phyloP scores from a whole-genome alignment of 2,113 vertebrate species.

The Merops nubicus region DNA sequence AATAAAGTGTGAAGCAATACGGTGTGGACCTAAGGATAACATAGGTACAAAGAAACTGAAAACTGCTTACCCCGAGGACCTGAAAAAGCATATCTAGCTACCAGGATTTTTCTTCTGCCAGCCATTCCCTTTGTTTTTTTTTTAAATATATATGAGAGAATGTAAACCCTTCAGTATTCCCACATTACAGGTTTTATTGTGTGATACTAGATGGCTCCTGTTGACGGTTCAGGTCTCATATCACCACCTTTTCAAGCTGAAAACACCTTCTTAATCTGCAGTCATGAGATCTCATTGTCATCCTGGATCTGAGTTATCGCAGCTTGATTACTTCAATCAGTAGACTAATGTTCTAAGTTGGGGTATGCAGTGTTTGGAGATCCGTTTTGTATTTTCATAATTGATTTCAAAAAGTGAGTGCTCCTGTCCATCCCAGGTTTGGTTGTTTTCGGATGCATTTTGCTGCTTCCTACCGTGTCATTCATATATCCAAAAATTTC shows the following conservation, averaged over 20 bases:
- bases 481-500: background rate
- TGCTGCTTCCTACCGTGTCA: background rate
- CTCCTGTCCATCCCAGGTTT: background rate
- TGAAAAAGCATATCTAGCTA: background rate
- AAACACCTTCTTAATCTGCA: background rate
- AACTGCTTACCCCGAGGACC: background rate
- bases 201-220: background rate
- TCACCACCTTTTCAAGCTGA: background rate
- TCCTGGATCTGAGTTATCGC: background rate
- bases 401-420: background rate
- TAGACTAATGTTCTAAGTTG: background rate
- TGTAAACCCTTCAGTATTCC: background rate
- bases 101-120: background rate
- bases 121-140: background rate
- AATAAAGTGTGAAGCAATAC: background rate
- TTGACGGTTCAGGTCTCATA: background rate
- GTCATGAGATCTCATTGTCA: background rate
- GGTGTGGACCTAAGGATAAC: background rate
- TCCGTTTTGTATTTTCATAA: background rate
- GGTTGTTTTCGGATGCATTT: background rate
- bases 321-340: background rate
- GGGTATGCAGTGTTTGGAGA: background rate
- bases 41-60: background rate
- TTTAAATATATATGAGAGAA: background rate
- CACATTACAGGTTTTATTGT: background rate